Evolutionary conservation across 2,113 vertebrate genomes (phyloP).

Genomic region (Urocitellus parryii): DNA sequence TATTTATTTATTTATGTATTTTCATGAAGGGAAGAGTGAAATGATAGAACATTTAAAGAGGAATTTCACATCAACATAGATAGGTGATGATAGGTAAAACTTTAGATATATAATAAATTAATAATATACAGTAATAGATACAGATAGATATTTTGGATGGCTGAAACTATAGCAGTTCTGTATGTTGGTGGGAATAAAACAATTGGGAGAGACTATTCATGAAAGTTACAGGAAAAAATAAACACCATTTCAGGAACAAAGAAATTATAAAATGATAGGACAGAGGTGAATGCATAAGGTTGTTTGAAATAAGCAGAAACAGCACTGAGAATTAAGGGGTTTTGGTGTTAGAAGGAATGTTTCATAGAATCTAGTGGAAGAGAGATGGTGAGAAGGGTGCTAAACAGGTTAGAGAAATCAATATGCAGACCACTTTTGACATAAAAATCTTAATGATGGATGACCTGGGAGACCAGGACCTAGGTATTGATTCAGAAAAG

Average conservation of each 20-base stretch:
- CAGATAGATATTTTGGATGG: not conserved
- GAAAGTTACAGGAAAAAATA: not conserved
- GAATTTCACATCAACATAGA: not conserved
- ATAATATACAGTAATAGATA: not conserved
- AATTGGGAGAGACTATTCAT: not conserved
- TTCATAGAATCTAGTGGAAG: not conserved
- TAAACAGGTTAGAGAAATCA: not conserved
- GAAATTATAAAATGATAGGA: not conserved
- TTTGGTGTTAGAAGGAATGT: not conserved
- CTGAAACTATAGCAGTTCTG: not conserved
- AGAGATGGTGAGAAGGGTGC: not conserved
- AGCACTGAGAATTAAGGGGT: not conserved
- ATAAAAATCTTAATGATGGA: not conserved
- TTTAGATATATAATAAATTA: not conserved
- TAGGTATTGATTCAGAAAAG: not conserved
- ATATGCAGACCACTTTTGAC: not conserved
- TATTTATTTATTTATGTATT: not conserved
- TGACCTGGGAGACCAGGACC: not conserved
- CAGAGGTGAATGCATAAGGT: not conserved
- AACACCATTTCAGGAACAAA: not conserved
- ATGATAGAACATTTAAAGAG: not conserved
- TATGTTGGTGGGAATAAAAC: not conserved
- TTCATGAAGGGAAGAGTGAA: not conserved
- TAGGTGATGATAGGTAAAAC: not conserved
- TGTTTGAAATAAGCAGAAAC: slow-evolving; percentile 3